Evolutionary conservation across 1,140 invertebrate species (phyloP).

Genomic region (Phthorimaea operculella): DNA sequence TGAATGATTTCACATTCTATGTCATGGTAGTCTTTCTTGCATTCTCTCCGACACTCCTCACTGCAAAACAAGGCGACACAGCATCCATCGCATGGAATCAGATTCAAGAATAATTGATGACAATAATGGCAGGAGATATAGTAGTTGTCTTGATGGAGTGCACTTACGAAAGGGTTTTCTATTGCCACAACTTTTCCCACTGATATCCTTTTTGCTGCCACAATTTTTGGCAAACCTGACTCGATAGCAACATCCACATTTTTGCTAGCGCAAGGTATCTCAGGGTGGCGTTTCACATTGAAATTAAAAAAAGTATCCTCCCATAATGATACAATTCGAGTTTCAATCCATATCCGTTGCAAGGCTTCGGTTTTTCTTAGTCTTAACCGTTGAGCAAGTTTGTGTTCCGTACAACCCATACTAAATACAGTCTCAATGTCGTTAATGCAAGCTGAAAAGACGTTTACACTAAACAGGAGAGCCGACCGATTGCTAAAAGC

Average conservation of each 20-base stretch:
- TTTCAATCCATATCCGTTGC: neutral
- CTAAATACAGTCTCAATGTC: constrained; percentile 8
- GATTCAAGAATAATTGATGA: constrained; percentile 8
- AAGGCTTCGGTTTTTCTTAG: constrained; percentile 4
- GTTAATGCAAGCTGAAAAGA: constrained; percentile 2
- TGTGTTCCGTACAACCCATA: constrained; percentile 3
- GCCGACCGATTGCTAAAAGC: constrained; percentile 12
- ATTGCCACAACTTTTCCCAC: constrained; percentile 7
- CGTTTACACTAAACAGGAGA: constrained; percentile 3
- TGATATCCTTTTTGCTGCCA: constrained; percentile 11
- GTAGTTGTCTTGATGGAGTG: neutral
- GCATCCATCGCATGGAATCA: constrained; percentile 13
- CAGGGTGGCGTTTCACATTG: constrained; percentile 6
- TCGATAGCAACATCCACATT: constrained; percentile 11
- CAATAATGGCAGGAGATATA: constrained; percentile 7
- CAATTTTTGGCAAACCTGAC: constrained; percentile 7
- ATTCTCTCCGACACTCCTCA: constrained; percentile 9
- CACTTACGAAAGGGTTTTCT: constrained; percentile 4
- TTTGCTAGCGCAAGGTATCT: constrained; percentile 11
- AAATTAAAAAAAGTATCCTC: constrained; percentile 5
- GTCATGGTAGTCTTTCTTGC: constrained; percentile 8
- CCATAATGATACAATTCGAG: neutral
- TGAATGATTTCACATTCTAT: constrained; percentile 11
- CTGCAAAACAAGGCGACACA: constrained; percentile 12
- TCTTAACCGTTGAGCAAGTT: constrained; percentile 1